phyloP scores from a whole-genome alignment of 1,140 invertebrate species.

The Hycleus cichorii region DNA sequence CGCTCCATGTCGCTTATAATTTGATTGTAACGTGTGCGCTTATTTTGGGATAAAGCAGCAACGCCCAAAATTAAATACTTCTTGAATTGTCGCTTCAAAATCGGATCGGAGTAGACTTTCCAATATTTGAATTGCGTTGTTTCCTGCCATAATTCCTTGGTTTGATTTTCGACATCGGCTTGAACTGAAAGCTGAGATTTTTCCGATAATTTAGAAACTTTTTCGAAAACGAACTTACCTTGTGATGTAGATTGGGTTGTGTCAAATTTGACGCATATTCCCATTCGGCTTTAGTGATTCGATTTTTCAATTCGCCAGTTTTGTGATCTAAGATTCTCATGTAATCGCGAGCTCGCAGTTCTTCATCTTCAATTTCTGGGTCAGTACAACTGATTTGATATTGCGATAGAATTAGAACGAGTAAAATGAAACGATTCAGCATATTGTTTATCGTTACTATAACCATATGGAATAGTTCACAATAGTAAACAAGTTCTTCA shows the following conservation, averaged over 20 bases:
- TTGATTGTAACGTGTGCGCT: slow-evolving; percentile 54
- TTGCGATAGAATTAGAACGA: neutral
- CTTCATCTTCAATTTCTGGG: slow-evolving; percentile 48
- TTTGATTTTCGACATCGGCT: slow-evolving; percentile 26
- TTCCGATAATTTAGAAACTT: neutral
- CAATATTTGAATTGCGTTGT: slow-evolving; percentile 24
- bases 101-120: slow-evolving; percentile 22
- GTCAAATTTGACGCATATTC: slow-evolving; percentile 68
- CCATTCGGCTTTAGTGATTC: slow-evolving; percentile 53
- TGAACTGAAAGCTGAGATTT: slow-evolving; percentile 20
- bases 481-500: neutral
- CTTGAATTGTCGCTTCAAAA: slow-evolving; percentile 26
- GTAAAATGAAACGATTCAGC: neutral
- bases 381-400: slow-evolving; percentile 26
- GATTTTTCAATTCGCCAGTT: slow-evolving; percentile 49
- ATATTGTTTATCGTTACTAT: neutral
- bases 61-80: slow-evolving; percentile 35
- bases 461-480: neutral
- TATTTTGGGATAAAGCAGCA: slow-evolving; percentile 60
- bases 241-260: slow-evolving; percentile 55
- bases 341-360: slow-evolving; percentile 52
- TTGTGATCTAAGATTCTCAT: slow-evolving; percentile 52
- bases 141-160: slow-evolving; percentile 24
- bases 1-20: slow-evolving; percentile 66
- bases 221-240: slow-evolving; percentile 28